A percentile compares a stretch with the other conserved stretches of the same genome.
Evolutionary conservation across 2,797 vertebrate genomes (phyloP).

Genomic region (Danio aesculapii): DNA sequence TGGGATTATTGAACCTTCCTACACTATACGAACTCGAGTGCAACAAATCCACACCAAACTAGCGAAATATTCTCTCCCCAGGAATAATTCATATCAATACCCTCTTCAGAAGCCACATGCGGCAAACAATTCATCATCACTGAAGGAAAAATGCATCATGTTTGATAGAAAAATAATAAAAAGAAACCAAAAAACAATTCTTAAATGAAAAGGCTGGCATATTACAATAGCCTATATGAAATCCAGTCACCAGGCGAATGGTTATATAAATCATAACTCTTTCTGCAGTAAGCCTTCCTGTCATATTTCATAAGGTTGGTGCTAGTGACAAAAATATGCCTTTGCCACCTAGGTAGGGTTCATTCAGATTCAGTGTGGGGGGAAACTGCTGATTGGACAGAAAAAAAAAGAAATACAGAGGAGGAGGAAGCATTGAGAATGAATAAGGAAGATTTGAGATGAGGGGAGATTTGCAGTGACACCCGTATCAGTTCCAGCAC

Average conservation of each 20-base stretch:
- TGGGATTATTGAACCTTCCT: not conserved
- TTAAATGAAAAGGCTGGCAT: not conserved
- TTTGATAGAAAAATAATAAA: slow-evolving; percentile 31
- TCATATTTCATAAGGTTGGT: slow-evolving; percentile 34
- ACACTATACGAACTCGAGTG: not conserved
- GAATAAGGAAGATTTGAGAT: not conserved
- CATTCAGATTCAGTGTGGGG: not conserved
- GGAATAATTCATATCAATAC: slow-evolving; percentile 41
- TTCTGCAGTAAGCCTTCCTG: slow-evolving; percentile 6
- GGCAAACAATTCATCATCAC: slow-evolving; percentile 32
- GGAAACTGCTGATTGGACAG: not conserved
- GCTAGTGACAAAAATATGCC: not conserved
- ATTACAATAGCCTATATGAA: slow-evolving; percentile 23
- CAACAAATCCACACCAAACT: not conserved
- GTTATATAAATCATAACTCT: slow-evolving; percentile 30
- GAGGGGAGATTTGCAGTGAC: not conserved
- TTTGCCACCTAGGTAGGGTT: not conserved
- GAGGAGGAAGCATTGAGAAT: not conserved
- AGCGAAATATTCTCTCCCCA: not conserved
- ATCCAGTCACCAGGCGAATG: not conserved
- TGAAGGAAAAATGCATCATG: slow-evolving; percentile 35
- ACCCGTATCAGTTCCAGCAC: not conserved
- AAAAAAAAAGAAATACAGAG: not conserved
- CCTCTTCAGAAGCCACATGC: not conserved
- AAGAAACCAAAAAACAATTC: slow-evolving; percentile 28